These are phyloP conservation scores for Panagrolaimus sp. DNA, from an alignment of 1,140 invertebrate species.

Conservation along the genomic window DNA sequence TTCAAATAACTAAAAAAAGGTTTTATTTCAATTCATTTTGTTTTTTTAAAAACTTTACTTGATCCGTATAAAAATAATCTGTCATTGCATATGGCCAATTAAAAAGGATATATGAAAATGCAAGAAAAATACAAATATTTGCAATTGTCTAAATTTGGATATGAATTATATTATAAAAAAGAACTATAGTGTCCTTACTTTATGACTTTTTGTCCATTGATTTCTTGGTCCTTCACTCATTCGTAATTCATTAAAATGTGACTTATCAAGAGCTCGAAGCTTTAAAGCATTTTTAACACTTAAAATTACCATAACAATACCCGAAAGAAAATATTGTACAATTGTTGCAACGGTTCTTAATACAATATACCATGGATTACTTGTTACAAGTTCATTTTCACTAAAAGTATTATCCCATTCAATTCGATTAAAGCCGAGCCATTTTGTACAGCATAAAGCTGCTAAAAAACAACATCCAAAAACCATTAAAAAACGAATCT, in stretches of 20 bases:
- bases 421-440: conserved; percentile 3
- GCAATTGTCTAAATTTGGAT: conserved; percentile 22
- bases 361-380: conserved; percentile 16
- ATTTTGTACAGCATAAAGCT: neutral
- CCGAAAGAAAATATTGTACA: conserved; percentile 29
- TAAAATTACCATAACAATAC: conserved; percentile 27
- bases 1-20: conserved; percentile 21
- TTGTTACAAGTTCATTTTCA: conserved; percentile 14
- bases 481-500: neutral
- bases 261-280: conserved; percentile 21
- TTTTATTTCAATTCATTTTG: neutral
- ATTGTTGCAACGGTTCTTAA: conserved; percentile 21
- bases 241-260: conserved; percentile 26
- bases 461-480: neutral
- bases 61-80: conserved; percentile 30
- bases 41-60: conserved; percentile 8
- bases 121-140: conserved; percentile 34
- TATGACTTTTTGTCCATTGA: conserved; percentile 27
- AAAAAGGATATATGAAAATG: conserved; percentile 25
- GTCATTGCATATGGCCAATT: conserved; percentile 32
- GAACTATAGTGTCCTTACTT: conserved; percentile 10
- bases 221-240: conserved; percentile 25
- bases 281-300: conserved; percentile 20
- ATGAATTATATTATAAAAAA: neutral
- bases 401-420: neutral